Evolutionary conservation across 2,113 vertebrate species (phyloP).

Genomic region (Drymodes brunneopygia): DNA sequence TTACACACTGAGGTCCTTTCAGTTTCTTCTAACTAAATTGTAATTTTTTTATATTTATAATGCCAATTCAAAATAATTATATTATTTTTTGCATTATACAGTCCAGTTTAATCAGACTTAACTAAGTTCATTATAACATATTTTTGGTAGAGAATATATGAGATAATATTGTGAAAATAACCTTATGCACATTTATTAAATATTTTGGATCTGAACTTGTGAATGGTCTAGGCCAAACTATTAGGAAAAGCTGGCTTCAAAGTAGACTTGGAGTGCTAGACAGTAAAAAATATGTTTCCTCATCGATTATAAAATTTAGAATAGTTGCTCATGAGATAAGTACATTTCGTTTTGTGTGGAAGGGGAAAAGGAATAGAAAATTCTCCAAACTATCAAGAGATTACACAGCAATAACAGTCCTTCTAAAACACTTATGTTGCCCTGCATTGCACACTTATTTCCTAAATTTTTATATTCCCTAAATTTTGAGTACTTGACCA

Average conservation of each 20-base stretch:
- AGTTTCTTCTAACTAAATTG: background rate
- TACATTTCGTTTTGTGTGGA: background rate
- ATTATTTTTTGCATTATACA: background rate
- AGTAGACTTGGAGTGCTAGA: background rate
- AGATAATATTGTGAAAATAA: background rate
- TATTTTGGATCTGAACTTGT: background rate
- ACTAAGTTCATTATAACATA: background rate
- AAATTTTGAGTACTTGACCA: background rate
- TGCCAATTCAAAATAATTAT: background rate
- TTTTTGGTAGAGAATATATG: background rate
- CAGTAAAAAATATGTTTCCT: background rate
- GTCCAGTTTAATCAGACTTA: background rate
- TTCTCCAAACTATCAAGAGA: background rate
- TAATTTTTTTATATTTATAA: background rate
- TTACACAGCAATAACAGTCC: background rate
- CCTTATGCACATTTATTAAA: background rate
- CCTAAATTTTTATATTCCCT: background rate
- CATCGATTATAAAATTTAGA: background rate
- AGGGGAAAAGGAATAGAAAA: background rate
- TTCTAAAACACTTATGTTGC: background rate
- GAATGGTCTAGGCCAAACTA: background rate
- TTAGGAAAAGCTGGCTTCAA: background rate
- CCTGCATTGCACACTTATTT: background rate
- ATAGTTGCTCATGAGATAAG: background rate
- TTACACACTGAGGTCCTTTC: background rate